phyloP scores from a whole-genome alignment of 2,113 vertebrate genomes.

The Psammodynastes pulverulentus region DNA sequence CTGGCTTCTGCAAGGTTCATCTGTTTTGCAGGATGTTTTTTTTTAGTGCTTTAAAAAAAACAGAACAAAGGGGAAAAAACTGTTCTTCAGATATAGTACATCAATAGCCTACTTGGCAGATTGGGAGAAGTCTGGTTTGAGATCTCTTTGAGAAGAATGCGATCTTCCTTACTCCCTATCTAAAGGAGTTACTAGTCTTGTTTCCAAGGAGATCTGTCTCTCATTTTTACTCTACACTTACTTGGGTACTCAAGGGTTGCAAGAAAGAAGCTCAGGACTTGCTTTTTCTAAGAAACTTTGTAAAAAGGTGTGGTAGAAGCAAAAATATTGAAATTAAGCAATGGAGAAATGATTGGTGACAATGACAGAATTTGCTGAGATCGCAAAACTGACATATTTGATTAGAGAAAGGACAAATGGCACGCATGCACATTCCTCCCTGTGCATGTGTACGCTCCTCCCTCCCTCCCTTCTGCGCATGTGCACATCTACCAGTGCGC shows the following conservation, averaged over 20 bases:
- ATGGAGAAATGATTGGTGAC: background rate
- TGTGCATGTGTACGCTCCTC: no score
- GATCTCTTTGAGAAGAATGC: background rate
- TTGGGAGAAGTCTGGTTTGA: background rate
- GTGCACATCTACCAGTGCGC: no score
- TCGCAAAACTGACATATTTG: background rate
- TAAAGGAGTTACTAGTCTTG: background rate
- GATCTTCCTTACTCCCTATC: background rate
- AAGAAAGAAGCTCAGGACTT: background rate
- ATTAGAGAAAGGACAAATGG: background rate
- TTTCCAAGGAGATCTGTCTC: background rate
- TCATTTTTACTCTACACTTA: background rate
- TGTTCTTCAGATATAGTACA: background rate
- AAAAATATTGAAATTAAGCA: background rate
- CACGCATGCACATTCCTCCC: no score
- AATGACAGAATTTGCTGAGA: background rate
- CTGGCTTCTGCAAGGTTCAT: background rate
- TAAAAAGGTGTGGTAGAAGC: background rate
- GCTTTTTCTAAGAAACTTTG: background rate
- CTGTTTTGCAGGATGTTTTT: background rate
- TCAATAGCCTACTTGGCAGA: background rate
- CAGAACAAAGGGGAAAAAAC: background rate
- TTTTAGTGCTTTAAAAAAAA: background rate
- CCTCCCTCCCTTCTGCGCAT: no score
- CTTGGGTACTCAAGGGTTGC: background rate